Base-by-base conservation (phyloP, 2,113 vertebrate genomes). In the Cichladusa arquata region DNA sequence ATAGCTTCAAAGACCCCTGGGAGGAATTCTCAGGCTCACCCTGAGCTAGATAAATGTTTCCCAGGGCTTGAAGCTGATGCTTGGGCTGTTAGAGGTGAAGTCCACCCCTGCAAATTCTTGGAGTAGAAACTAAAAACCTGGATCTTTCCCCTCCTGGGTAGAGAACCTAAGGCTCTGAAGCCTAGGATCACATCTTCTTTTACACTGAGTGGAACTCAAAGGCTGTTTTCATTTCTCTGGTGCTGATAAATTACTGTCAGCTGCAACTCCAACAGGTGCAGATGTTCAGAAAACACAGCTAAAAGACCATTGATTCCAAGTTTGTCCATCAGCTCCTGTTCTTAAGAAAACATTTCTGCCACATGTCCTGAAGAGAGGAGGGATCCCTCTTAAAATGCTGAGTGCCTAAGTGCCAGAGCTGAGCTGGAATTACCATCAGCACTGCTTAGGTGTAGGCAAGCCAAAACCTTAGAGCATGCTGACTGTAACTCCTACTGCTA, bases 191-290 rank as follows among this genome's bases (percentile, higher is more conserved):
- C 38, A 80, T 73, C 50, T 48, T 82, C n/a, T 86, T 92, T 94
- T 86, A 54, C 62, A 70, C 36, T 92, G 85, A n/a, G 56, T 89
- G 17, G 74, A 94, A 95, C 45, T 57, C 74, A 70, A 92, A 88
- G 18, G 18, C 71, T 70, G 92, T 81, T 51, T 77, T 50, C 9
- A 47, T 89, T 81, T 64, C 33, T 67, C 82, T 83, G 45, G 42
- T 88, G 23, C 36, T 83, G 50, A 80, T 70, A 88, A 88, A 77
- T 88, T 92, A 58, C 47, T 65, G 74, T 54, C 85, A 70, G 71
- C 60, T 86, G 45, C 36, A 80, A 23, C 58, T 90, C 29, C 82
- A 88, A 65, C n/a, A 58, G 54, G 58, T 23, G 24, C 79, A 94
- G 82, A 57, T 70, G 50, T 57, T 61, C 50, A 80, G 82, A 90